Percentiles rank a stretch among this genome's conserved stretches.
Conservation (phyloP, 2,113 vertebrate genomes). For the Rhipidura dahli region DNA sequence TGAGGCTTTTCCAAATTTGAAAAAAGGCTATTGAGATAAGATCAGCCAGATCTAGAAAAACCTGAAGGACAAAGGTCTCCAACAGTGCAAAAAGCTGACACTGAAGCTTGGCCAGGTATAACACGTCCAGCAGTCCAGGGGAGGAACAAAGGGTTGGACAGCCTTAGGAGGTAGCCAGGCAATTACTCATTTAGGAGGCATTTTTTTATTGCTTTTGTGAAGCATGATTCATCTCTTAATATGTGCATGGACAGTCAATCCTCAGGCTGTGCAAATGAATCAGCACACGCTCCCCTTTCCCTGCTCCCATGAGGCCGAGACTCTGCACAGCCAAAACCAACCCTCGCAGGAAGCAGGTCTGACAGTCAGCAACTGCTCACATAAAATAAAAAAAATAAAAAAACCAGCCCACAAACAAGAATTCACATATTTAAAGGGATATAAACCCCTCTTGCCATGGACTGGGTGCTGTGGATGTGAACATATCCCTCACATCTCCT, state of each 20-base stretch:
- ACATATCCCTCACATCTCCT: fast-evolving
- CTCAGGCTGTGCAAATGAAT: conserved; percentile 5
- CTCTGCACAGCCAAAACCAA: neutral
- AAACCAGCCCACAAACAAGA: neutral
- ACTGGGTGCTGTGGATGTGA: neutral
- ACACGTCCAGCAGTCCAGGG: neutral
- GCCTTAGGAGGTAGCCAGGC: neutral
- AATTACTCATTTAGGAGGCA: conserved; percentile 3
- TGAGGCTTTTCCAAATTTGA: neutral
- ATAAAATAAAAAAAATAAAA: neutral
- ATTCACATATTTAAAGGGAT: neutral
- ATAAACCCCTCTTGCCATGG: neutral
- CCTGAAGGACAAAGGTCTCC: neutral
- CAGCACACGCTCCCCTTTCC: neutral
- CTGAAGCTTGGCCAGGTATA: neutral
- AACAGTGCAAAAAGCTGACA: neutral
- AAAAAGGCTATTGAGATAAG: neutral
- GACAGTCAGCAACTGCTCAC: neutral
- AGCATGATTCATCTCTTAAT: conserved; percentile 19
- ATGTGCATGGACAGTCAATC: neutral
- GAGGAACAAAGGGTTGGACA: conserved; percentile 4
- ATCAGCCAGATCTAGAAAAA: conserved; percentile 1
- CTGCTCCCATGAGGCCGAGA: neutral
- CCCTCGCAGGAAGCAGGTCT: neutral
- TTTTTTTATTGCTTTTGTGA: conserved; percentile 17